Evolutionary conservation across 2,797 vertebrate species (phyloP).

Genomic region (Halcyon leucocephala): DNA sequence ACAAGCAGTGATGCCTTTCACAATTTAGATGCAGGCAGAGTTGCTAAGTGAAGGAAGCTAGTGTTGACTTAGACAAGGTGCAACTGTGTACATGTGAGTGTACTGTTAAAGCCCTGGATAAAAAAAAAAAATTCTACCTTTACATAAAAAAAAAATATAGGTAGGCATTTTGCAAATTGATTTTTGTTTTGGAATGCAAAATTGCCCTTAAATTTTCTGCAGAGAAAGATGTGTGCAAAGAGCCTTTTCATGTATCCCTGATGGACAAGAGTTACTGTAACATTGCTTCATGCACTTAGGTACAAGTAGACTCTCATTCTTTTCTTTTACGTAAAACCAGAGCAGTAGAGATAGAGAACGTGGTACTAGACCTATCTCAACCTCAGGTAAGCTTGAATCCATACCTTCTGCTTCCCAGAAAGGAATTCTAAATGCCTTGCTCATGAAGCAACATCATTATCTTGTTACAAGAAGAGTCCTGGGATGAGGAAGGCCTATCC

Average conservation of each 20-base stretch:
- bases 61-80: slow-evolving; percentile 14
- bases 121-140: background rate
- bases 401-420: background rate
- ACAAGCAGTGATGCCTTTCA: background rate
- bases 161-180: background rate
- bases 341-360: background rate
- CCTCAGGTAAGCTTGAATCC: background rate
- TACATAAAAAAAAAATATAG: background rate
- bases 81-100: background rate
- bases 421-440: background rate
- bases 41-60: slow-evolving; percentile 5
- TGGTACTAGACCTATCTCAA: background rate
- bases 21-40: background rate
- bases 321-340: background rate
- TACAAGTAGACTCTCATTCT: background rate
- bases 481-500: background rate
- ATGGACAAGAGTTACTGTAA: background rate
- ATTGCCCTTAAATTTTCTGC: background rate
- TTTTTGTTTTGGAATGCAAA: background rate
- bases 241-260: accelerated
- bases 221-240: background rate
- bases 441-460: background rate
- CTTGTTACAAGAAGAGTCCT: background rate
- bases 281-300: background rate
- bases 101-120: background rate